Conservation (phyloP, 2,888 invertebrate species). For the Ectemnius cavifrons region DNA sequence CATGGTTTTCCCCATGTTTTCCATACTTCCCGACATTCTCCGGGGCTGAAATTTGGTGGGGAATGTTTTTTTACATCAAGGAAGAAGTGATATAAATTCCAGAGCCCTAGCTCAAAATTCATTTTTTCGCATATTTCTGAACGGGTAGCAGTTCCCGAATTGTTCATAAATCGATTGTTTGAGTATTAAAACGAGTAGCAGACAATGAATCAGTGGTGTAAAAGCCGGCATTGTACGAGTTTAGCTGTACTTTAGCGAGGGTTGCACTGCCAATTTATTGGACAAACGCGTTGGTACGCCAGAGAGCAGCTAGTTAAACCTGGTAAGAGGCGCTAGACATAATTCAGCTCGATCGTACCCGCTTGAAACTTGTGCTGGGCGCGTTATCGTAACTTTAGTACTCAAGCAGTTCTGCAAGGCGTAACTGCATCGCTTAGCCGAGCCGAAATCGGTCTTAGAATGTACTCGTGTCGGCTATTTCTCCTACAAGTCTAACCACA, state of each 20-base stretch:
- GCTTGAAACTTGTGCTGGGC: slow-evolving; percentile 11
- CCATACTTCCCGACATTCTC: no score
- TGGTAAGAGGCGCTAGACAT: background rate
- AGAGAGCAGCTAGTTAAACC: background rate
- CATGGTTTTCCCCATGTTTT: no score
- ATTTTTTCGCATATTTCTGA: no score
- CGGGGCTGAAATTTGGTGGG: no score
- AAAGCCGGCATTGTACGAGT: background rate
- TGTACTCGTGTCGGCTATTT: slow-evolving; percentile 22
- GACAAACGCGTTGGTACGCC: background rate
- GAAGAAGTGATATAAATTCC: no score
- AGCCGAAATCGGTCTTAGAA: slow-evolving; percentile 25
- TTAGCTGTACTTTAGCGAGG: background rate
- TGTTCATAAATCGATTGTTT: no score
- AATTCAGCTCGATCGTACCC: slow-evolving; percentile 18
- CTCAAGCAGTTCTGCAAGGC: slow-evolving; percentile 7
- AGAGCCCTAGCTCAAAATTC: no score
- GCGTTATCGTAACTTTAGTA: slow-evolving; percentile 21
- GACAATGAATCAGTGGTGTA: no score
- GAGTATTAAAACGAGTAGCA: no score
- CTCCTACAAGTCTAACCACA: slow-evolving; percentile 34
- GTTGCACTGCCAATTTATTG: slow-evolving; percentile 2
- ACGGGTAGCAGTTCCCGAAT: no score
- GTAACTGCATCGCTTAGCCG: background rate
- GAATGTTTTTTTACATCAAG: no score